Evolutionary conservation across 2,888 invertebrate species (phyloP).

Genomic region (Drosophila rubida): DNA sequence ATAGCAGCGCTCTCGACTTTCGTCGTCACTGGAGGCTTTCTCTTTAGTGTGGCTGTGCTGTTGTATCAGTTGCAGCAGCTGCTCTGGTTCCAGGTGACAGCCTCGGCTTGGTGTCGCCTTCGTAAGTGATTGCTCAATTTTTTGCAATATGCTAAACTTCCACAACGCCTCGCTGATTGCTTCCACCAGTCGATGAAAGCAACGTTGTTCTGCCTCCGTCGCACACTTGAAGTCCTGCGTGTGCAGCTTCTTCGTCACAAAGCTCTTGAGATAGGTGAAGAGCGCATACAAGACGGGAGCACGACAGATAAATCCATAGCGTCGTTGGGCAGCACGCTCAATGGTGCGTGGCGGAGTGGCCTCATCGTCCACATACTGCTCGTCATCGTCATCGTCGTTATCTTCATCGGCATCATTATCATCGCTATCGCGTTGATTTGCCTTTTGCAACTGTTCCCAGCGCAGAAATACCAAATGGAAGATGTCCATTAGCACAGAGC

Average conservation of each 20-base stretch:
- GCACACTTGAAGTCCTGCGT: constrained; percentile 81
- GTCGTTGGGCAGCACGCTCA: constrained; percentile 17
- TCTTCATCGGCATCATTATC: constrained; percentile 44
- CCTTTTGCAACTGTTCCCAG: constrained; percentile 80
- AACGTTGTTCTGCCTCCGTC: constrained; percentile 65
- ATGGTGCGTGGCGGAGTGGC: constrained; percentile 40
- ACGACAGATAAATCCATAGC: constrained; percentile 80
- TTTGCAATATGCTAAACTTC: constrained; percentile 82
- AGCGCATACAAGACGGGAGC: constrained; percentile 70
- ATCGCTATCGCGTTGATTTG: constrained; percentile 33
- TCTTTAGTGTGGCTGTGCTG: constrained; percentile 74
- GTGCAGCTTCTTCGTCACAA: constrained; percentile 82
- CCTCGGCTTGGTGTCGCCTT: constrained; percentile 47
- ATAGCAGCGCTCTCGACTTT: constrained; percentile 76
- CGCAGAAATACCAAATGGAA: constrained; percentile 82
- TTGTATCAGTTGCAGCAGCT: constrained; percentile 80
- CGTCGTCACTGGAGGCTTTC: constrained; percentile 83
- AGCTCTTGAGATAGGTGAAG: constrained; percentile 78
- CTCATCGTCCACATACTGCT: constrained; percentile 67
- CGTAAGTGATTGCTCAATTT: constrained; percentile 71
- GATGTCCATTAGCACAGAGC: constrained; percentile 80
- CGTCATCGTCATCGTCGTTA: constrained; percentile 57
- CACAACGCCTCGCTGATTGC: constrained; percentile 82
- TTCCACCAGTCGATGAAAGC: constrained; percentile 79
- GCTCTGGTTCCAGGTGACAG: constrained; percentile 76